These are phyloP conservation scores for Rhea pennata DNA, from an alignment of 2,113 vertebrate genomes.

Conservation along the genomic window DNA sequence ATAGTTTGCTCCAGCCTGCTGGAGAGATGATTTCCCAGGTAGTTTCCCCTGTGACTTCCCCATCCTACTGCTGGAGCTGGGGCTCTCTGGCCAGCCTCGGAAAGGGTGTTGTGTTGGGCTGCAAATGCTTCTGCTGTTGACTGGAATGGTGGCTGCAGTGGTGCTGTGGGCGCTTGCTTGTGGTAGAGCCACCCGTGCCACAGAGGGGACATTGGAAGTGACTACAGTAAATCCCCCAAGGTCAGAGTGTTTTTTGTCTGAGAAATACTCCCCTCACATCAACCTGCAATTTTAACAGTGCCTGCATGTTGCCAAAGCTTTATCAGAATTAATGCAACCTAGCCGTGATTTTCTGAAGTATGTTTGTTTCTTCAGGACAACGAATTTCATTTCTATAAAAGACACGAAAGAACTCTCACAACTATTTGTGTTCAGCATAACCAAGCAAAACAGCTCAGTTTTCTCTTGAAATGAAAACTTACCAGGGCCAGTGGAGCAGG, in stretches of 20 bases:
- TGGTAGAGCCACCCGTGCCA: neutral
- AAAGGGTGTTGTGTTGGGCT: neutral
- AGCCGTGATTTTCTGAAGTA: neutral
- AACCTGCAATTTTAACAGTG: neutral
- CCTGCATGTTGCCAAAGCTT: neutral
- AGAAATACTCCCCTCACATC: neutral
- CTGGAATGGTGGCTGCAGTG: neutral
- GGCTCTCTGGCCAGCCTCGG: neutral
- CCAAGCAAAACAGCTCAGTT: too few relatives aligned
- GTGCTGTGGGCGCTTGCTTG: too few relatives aligned
- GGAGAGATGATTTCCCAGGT: neutral
- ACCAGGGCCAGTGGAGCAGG: fast-evolving
- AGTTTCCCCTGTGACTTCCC: neutral
- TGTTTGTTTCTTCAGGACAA: neutral
- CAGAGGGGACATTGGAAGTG: fast-evolving
- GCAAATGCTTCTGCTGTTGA: neutral
- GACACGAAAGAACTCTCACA: neutral
- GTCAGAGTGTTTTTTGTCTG: neutral
- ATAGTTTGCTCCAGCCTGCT: neutral
- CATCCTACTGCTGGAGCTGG: neutral
- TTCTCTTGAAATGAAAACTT: neutral
- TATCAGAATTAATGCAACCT: neutral
- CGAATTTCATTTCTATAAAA: neutral
- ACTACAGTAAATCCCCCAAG: neutral
- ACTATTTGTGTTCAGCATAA: neutral